Base-by-base conservation (phyloP, 2,113 vertebrate species). In the Alces alces region DNA sequence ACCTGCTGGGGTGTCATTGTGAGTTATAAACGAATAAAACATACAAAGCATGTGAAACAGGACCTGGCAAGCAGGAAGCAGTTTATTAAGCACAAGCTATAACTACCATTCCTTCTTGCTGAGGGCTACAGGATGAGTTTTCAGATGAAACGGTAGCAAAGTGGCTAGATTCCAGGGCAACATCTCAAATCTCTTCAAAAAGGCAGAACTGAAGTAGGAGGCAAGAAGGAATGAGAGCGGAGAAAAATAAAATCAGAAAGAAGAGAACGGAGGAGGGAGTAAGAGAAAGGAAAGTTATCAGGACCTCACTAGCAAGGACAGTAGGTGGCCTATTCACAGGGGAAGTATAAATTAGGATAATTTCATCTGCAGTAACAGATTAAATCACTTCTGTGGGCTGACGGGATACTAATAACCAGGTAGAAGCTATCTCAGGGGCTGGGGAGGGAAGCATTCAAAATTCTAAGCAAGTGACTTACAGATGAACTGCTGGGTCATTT, bases 381-480 rank as follows among this genome's bases (percentile, higher is more conserved):
- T 54, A 76, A 96, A 88, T 82, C 47, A 57, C 80, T 43, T 78
- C 93, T 96, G 36, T 54, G 84, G 89, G 84, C 54, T 90, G 27
- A 13, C 7, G 27, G 80, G 80, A 39, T 55, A 33, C 95, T 91
- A 95, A 96, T 93, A n/a, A 83, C 58, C 95, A 87, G 47, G 36
- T 95, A 58, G 83, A 87, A 73, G 39, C 55, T 57, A 73, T 88
- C 90, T 79, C 70, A 17, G 8, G 3, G 78, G 78, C 47, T 54
- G 2, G 7, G 33, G 76, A 30, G 61, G 39, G 47, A 61, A 84
- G 64, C 89, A 50, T 79, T 89, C 90, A 16, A 91, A 97, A 95
- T 93, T 96, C 95, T 87, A 95, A 92, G 83, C 64, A 73, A 95
- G 78, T 86, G 84, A 95, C 89, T 97, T 89, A 92, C 78, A 91